Conservation (phyloP, 2,888 invertebrate genomes). For the Habroteleia sp. region DNA sequence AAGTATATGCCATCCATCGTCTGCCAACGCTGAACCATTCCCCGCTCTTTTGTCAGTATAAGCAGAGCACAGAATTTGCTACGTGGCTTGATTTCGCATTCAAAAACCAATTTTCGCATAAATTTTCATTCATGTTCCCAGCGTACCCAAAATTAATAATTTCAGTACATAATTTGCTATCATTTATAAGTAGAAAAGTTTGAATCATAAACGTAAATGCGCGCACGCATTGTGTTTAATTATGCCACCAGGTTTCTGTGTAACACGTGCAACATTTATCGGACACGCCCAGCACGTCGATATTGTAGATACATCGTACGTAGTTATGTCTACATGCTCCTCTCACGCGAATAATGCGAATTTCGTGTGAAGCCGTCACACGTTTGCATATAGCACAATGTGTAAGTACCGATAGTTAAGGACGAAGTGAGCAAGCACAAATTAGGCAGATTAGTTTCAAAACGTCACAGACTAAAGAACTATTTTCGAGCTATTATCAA, state of each 20-base stretch:
- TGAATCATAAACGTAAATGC: conserved; percentile 9
- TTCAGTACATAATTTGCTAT: too few relatives aligned
- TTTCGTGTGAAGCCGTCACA: conserved; percentile 60
- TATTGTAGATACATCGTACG: conserved; percentile 55
- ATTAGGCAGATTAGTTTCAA: conserved; percentile 66
- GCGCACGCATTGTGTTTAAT: conserved; percentile 28
- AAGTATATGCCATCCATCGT: too few relatives aligned
- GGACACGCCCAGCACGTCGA: conserved; percentile 56
- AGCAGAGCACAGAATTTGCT: too few relatives aligned
- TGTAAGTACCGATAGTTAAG: conserved; percentile 66
- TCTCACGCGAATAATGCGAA: conserved; percentile 51
- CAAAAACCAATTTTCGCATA: too few relatives aligned
- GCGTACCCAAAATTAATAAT: too few relatives aligned
- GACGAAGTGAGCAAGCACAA: conserved; percentile 63
- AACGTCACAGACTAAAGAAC: conserved; percentile 19
- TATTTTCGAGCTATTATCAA: conserved; percentile 38
- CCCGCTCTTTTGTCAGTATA: too few relatives aligned
- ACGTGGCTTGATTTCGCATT: too few relatives aligned
- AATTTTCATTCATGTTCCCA: too few relatives aligned
- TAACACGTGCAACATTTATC: conserved; percentile 53
- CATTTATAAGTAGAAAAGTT: neutral
- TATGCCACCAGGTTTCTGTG: conserved; percentile 28
- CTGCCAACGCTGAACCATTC: too few relatives aligned
- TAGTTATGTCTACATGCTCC: conserved; percentile 43
- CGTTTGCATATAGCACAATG: conserved; percentile 61